Percentiles rank a stretch among this genome's conserved stretches.
Evolutionary conservation across 2,797 vertebrate species (phyloP).

Genomic region (Spea hammondii): DNA sequence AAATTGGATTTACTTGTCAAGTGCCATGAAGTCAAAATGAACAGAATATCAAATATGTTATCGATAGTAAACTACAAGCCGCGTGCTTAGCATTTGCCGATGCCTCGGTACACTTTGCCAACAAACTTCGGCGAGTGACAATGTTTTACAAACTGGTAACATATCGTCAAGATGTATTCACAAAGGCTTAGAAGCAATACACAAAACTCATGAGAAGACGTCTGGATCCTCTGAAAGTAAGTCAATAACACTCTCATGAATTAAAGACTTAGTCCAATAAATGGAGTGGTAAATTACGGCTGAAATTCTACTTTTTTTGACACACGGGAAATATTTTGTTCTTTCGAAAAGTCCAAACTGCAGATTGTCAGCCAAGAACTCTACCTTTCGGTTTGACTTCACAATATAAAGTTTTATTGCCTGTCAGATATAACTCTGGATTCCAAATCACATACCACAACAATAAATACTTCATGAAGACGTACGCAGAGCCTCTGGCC

Average conservation of each 20-base stretch:
- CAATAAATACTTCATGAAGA: conserved; percentile 16
- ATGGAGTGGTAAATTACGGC: not conserved
- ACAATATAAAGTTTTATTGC: conserved; percentile 2
- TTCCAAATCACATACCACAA: not conserved
- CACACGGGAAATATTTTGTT: not conserved
- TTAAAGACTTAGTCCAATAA: conserved; percentile 16
- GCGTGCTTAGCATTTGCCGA: conserved; percentile 47
- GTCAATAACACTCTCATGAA: conserved; percentile 33
- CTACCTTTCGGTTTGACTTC: not conserved
- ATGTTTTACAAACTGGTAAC: not conserved
- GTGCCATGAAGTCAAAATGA: conserved; percentile 62
- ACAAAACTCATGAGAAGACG: conserved; percentile 23
- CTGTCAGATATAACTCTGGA: not conserved
- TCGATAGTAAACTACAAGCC: conserved; percentile 55
- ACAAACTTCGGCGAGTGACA: conserved; percentile 5
- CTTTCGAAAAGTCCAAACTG: not conserved
- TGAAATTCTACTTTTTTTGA: not conserved
- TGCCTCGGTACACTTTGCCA: conserved; percentile 8
- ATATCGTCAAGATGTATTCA: not conserved
- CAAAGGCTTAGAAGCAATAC: not conserved
- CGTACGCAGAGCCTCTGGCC: not conserved
- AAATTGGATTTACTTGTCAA: conserved; percentile 66
- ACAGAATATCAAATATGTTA: conserved; percentile 56
- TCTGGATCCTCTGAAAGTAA: conserved; percentile 23
- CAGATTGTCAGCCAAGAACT: not conserved